phyloP scores from a whole-genome alignment of 2,888 invertebrate species.

The Lingula anatina region DNA sequence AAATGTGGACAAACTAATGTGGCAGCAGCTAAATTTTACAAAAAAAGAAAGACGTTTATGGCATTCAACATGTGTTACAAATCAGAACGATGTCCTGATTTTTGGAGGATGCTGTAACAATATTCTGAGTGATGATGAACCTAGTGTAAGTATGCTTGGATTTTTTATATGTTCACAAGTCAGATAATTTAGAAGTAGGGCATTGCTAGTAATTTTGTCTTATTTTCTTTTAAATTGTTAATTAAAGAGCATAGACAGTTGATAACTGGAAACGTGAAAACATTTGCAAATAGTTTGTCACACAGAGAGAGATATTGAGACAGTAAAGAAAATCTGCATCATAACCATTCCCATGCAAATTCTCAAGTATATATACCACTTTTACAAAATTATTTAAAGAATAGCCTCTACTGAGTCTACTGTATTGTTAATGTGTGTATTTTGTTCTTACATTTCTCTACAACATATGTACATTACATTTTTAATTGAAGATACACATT shows the following conservation, averaged over 20 bases:
- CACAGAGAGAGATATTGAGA: no score
- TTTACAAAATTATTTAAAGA: no score
- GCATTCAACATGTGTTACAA: conserved; percentile 42
- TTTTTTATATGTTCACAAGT: not conserved
- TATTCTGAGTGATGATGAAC: conserved; percentile 24
- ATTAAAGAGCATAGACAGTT: not conserved
- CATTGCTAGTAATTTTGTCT: not conserved
- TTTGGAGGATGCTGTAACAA: conserved; percentile 49
- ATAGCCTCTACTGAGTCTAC: no score
- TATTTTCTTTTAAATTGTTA: not conserved
- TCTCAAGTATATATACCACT: no score
- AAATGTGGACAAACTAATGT: conserved; percentile 22
- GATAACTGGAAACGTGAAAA: not conserved
- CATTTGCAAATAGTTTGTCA: no score
- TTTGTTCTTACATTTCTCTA: no score
- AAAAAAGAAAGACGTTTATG: conserved; percentile 39
- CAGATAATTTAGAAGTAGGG: no score
- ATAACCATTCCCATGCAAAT: no score
- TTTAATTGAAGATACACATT: not conserved
- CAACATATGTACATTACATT: not conserved
- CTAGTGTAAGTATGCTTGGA: conserved; percentile 14
- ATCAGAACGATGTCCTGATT: conserved; percentile 39
- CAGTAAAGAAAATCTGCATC: no score
- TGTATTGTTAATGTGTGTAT: no score
- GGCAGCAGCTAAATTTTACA: conserved; percentile 34